Evolutionary conservation across 2,888 invertebrate species (phyloP).

Genomic region (Dysmachus trigonus): DNA sequence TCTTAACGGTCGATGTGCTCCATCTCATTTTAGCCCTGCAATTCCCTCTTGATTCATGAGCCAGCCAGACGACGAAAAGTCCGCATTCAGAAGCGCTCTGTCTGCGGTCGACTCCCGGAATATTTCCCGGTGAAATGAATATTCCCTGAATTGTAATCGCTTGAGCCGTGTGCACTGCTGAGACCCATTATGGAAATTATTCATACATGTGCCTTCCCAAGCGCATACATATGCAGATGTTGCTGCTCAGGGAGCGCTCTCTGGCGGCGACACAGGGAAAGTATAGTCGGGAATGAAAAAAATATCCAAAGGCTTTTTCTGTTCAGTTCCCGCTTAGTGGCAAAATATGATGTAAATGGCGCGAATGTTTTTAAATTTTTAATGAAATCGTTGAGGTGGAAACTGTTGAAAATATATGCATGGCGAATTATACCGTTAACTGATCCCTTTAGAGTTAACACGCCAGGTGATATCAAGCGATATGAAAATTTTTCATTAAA

Average conservation of each 20-base stretch:
- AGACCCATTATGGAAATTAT: slow-evolving; percentile 26
- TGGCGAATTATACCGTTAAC: not conserved
- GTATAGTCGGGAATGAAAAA: not conserved
- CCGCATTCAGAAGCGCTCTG: not conserved
- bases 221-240: not conserved
- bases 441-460: not conserved
- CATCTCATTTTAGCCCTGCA: not conserved
- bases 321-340: not conserved
- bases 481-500: not conserved
- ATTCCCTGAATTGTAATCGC: slow-evolving; percentile 3
- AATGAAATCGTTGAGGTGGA: not conserved
- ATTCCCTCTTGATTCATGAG: not conserved
- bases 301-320: not conserved
- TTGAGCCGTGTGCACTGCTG: not conserved
- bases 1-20: not conserved
- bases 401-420: not conserved
- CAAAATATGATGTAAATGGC: not conserved
- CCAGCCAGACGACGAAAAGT: not conserved
- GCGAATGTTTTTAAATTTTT: not conserved
- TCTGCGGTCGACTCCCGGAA: not conserved
- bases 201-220: not conserved
- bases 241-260: not conserved
- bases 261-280: not conserved
- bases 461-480: not conserved
- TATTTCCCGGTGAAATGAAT: not conserved